Percentiles rank a stretch among this genome's conserved stretches.
These are phyloP conservation scores for Pseudopleuronectes americanus DNA, from an alignment of 2,797 vertebrate genomes.

Conservation along the genomic window DNA sequence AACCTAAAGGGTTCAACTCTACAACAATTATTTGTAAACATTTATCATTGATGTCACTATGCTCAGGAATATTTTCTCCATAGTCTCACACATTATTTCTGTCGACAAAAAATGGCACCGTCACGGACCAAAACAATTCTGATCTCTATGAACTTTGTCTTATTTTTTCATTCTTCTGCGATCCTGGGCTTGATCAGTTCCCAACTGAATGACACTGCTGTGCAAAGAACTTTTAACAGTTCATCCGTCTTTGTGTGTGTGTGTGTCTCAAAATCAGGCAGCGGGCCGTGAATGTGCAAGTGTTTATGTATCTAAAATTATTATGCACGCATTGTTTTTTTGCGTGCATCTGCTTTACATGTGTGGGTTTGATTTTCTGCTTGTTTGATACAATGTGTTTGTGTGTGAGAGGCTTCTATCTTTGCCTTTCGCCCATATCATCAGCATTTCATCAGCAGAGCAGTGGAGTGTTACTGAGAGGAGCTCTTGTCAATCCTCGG, in stretches of 20 bases:
- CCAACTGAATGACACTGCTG: too few species aligned
- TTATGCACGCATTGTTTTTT: background rate
- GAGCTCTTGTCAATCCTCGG: constrained; percentile 27
- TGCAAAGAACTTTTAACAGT: too few species aligned
- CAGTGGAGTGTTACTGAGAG: constrained; percentile 33
- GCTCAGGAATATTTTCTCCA: background rate
- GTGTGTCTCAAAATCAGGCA: too few species aligned
- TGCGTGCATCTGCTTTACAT: background rate
- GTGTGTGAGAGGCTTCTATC: constrained; percentile 23
- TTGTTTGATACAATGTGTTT: constrained; percentile 3
- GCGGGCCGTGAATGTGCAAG: too few species aligned
- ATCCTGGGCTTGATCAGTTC: too few species aligned
- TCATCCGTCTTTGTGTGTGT: too few species aligned
- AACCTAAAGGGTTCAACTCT: background rate
- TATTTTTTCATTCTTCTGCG: too few species aligned
- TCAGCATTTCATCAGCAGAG: constrained; percentile 77
- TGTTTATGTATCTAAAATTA: too few species aligned
- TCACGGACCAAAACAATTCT: too few species aligned
- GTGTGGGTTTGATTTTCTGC: constrained; percentile 9
- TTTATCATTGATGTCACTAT: background rate
- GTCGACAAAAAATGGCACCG: too few species aligned
- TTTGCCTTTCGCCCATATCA: constrained; percentile 64
- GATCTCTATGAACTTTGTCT: too few species aligned
- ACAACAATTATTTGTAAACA: background rate
- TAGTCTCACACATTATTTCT: background rate